Conservation (phyloP, 2,888 invertebrate genomes). For the Drosophila koepferae region DNA sequence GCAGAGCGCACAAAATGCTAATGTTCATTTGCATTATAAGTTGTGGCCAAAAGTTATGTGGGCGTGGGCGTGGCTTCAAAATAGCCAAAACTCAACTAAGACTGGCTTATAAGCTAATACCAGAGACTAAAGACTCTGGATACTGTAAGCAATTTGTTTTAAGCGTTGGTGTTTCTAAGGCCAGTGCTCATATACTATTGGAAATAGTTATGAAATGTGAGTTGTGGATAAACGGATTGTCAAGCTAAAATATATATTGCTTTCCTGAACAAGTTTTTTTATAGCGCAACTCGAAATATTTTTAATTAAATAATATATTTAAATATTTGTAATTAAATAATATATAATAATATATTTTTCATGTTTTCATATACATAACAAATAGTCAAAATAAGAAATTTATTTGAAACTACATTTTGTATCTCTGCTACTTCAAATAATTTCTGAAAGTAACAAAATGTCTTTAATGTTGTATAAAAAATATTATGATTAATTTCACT, state of each 20-base stretch:
- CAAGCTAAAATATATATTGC: background rate
- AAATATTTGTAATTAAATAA: too few relatives aligned
- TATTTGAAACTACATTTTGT: too few relatives aligned
- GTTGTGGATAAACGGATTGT: background rate
- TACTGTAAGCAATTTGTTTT: background rate
- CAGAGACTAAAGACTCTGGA: background rate
- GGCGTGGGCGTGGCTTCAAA: slow-evolving; percentile 43
- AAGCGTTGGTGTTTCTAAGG: too few relatives aligned
- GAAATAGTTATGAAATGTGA: background rate
- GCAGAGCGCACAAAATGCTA: slow-evolving; percentile 58
- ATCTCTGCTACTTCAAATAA: too few relatives aligned
- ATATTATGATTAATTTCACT: too few relatives aligned
- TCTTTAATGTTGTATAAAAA: too few relatives aligned
- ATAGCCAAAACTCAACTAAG: slow-evolving; percentile 32
- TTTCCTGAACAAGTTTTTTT: background rate
- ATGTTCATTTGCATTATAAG: slow-evolving; percentile 70
- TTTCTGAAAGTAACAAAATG: too few relatives aligned
- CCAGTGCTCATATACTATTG: background rate
- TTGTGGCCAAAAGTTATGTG: slow-evolving; percentile 39
- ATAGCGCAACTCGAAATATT: background rate
- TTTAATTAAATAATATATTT: background rate
- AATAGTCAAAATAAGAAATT: too few relatives aligned
- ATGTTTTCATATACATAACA: background rate
- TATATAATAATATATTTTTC: background rate
- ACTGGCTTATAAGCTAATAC: slow-evolving; percentile 7